Base-by-base conservation (phyloP, 1,140 invertebrate species). In the Trachymyrmex septentrionalis region DNA sequence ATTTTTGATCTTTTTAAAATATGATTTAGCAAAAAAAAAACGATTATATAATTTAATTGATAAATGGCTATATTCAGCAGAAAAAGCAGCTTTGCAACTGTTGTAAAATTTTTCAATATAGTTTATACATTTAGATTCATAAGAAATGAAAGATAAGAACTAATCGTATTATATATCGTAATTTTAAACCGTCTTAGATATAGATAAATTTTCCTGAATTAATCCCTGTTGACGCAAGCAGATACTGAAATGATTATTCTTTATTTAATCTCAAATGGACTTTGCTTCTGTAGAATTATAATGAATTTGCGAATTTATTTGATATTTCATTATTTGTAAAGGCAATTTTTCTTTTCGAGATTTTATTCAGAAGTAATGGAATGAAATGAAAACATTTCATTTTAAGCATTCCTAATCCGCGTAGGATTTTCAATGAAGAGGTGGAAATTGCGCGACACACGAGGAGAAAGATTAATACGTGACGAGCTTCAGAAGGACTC, bases 261-360 rank as follows among this genome's bases (percentile, higher is more conserved):
- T 34, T 44, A 16, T 61, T 63, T 48, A 48, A 61, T 44, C 5
- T 44, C 21, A 61, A 77, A 27, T 19, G 24, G 16, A 77, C 27
- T 27, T 76, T 24, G n/a, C 6, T 59, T 38, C 34, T 21, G 55
- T 38, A 34, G 14, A 75, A 34, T 55, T 76, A 21, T 63, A 78
- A 48, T 50, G 14, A 53, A 80, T 80, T 34, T 67, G 21, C 44
- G 30, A 21, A 30, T 67, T 66, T 6, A 30, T 64, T 16, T 24
- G 10, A 27, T 48, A 77, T 64, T 30, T 64, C 61, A n/a, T 80
- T 80, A 67, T 55, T 80, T 21, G 44, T 21, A 34, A 77, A 59
- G n/a, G 6, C 30, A 55, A 71, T 71, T 55, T 55, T 55, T 66
- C 21, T 10, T 64, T 16, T 64, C 24, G n/a, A 10, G 7, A 16